A percentile compares a stretch with the other conserved stretches of the same genome.
These are phyloP conservation scores for Dolichotis patagonum DNA, from an alignment of 2,113 vertebrate species.

Conservation along the genomic window DNA sequence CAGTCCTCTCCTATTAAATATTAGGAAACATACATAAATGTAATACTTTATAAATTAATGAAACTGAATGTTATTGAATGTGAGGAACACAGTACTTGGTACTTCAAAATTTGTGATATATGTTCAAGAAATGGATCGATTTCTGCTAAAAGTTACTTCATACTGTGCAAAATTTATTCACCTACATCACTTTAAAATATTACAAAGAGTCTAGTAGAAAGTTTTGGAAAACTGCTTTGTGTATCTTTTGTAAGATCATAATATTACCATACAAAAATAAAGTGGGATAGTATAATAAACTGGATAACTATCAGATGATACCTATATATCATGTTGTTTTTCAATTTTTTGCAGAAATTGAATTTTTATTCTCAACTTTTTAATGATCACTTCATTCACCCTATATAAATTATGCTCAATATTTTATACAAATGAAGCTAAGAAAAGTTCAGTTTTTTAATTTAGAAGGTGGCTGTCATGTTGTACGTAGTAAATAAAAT, in stretches of 20 bases:
- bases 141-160: background rate
- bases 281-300: too few species aligned
- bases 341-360: background rate
- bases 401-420: background rate
- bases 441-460: background rate
- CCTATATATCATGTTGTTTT: background rate
- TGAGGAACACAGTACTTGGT: background rate
- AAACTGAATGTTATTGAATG: background rate
- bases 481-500: background rate
- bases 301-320: background rate
- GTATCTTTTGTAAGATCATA: background rate
- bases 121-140: background rate
- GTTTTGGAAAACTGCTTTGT: background rate
- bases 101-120: background rate
- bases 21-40: background rate
- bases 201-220: background rate
- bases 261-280: background rate
- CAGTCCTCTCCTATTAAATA: background rate
- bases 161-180: background rate
- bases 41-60: background rate
- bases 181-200: background rate
- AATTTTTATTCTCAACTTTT: background rate
- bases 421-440: background rate
- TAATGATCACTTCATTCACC: background rate
- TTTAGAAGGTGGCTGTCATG: background rate